phyloP scores from a whole-genome alignment of 2,888 invertebrate species.

The Oscheius myriophilus region DNA sequence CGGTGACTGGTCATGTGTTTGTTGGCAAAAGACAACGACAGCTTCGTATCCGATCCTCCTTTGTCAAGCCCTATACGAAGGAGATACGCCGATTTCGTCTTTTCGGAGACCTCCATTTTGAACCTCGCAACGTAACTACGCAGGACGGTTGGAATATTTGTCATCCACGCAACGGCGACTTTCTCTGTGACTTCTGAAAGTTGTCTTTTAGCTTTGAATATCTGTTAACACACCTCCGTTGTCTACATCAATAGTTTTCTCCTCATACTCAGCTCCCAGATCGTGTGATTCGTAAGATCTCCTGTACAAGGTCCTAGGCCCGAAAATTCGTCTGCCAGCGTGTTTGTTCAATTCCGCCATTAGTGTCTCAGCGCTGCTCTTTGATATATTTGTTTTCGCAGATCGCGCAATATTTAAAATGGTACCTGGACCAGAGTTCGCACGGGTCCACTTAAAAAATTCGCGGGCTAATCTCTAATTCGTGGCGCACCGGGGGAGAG shows the following conservation, averaged over 20 bases:
- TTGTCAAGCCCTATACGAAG: background rate
- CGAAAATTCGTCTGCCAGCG: background rate
- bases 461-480: no score
- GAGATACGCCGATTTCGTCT: background rate
- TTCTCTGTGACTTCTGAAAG: background rate
- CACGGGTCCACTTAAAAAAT: no score
- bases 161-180: background rate
- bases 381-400: no score
- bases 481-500: no score
- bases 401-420: no score
- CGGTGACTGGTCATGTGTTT: background rate
- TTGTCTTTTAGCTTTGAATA: background rate
- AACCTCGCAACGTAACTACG: background rate
- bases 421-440: no score
- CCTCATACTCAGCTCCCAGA: background rate
- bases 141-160: background rate
- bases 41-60: slow-evolving; percentile 3
- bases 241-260: background rate
- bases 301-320: background rate
- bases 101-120: no score
- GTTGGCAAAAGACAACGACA: slow-evolving; percentile 4
- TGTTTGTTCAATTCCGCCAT: slow-evolving; percentile 1
- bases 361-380: slow-evolving; percentile 6
- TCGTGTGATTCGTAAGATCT: background rate
- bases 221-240: background rate